These are phyloP conservation scores for Apamea monoglypha DNA, from an alignment of 2,888 invertebrate genomes.

Conservation along the genomic window DNA sequence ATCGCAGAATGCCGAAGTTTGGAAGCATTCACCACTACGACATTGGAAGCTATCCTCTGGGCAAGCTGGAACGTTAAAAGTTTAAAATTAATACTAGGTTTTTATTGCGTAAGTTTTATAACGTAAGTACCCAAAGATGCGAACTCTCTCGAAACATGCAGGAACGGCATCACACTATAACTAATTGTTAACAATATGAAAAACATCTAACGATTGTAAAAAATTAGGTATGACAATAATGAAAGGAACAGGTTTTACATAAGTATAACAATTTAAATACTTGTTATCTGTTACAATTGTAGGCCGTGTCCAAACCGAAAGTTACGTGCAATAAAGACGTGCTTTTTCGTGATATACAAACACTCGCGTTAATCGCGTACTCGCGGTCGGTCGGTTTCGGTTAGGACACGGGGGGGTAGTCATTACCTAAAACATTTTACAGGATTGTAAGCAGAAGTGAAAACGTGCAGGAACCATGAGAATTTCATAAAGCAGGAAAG, in stretches of 20 bases:
- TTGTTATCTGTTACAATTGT: constrained; percentile 27
- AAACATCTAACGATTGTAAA: constrained; percentile 9
- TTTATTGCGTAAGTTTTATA: background rate
- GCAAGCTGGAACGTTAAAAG: constrained; percentile 89
- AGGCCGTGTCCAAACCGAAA: background rate
- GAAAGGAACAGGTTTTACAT: background rate
- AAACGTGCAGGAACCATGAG: constrained; percentile 38
- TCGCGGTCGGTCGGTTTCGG: background rate
- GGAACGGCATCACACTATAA: constrained; percentile 40
- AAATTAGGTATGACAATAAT: background rate
- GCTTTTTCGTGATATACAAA: background rate
- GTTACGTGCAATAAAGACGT: background rate
- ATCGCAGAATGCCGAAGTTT: constrained; percentile 91
- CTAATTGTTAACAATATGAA: background rate
- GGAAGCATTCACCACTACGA: constrained; percentile 92
- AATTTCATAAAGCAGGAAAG: constrained; percentile 3
- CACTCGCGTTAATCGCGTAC: background rate
- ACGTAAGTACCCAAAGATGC: background rate
- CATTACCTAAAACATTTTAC: constrained; percentile 3
- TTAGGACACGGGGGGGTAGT: background rate
- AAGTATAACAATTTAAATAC: background rate
- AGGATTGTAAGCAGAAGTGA: constrained; percentile 37
- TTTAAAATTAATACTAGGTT: background rate
- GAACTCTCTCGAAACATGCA: constrained; percentile 29
- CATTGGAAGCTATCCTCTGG: constrained; percentile 92